Evolutionary conservation across 2,113 vertebrate genomes (phyloP).

Genomic region (Recurvirostra avosetta): DNA sequence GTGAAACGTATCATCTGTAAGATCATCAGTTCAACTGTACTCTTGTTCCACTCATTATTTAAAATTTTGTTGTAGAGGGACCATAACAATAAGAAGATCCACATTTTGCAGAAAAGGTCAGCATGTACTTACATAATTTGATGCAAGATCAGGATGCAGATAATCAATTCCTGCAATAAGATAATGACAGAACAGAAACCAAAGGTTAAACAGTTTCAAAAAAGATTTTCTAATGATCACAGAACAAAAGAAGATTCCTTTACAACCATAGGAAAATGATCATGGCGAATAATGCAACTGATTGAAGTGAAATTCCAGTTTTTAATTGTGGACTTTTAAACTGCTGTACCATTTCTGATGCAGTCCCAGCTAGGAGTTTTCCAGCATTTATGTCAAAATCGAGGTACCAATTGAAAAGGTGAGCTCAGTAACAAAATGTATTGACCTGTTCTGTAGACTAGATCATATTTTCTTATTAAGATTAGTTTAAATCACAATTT

Average conservation of each 20-base stretch:
- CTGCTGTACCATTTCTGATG: not conserved
- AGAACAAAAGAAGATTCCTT: not conserved
- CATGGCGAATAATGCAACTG: not conserved
- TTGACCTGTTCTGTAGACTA: not conserved
- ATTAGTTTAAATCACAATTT: not conserved
- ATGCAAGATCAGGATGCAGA: constrained; percentile 92
- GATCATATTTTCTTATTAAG: not conserved
- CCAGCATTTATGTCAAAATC: not conserved
- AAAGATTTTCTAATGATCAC: not conserved
- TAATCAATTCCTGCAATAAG: constrained; percentile 91
- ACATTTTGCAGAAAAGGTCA: not conserved
- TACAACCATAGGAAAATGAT: not conserved
- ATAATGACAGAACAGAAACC: constrained; percentile 52
- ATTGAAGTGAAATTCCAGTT: not conserved
- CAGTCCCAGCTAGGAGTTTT: not conserved
- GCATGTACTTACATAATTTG: constrained; percentile 90
- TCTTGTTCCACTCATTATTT: not conserved
- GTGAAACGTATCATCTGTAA: not conserved
- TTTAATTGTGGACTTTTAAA: not conserved
- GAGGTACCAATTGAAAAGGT: not conserved
- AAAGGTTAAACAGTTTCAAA: constrained; percentile 42
- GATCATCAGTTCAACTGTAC: not conserved
- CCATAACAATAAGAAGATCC: not conserved
- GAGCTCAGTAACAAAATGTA: not conserved
- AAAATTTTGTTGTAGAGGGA: not conserved